phyloP scores from a whole-genome alignment of 2,797 vertebrate genomes.

The Melanotaenia boesemani region DNA sequence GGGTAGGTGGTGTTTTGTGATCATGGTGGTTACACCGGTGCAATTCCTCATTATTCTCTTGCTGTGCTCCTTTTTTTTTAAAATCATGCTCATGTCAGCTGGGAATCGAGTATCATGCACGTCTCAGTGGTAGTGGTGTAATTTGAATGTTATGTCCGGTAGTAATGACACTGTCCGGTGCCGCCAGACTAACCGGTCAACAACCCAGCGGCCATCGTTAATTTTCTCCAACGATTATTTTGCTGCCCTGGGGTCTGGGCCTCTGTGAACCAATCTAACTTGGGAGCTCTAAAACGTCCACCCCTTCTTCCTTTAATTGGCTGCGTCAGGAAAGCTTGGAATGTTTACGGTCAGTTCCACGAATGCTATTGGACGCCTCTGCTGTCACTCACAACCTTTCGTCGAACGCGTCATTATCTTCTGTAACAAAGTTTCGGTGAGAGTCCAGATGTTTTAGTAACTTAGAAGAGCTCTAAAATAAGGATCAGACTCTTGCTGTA shows the following conservation, averaged over 20 bases:
- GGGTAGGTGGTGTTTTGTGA: conserved; percentile 85
- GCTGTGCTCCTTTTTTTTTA: conserved; percentile 48
- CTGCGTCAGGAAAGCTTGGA: conserved; percentile 49
- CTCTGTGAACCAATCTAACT: conserved; percentile 77
- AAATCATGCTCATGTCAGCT: conserved; percentile 58
- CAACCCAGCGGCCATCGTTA: conserved; percentile 40
- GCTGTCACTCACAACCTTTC: conserved; percentile 65
- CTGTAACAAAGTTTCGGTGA: conserved; percentile 83
- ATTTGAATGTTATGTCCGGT: not conserved
- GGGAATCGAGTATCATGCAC: conserved; percentile 18
- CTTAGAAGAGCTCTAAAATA: conserved; percentile 38
- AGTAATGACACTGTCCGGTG: conserved; percentile 5
- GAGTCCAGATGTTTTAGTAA: conserved; percentile 75
- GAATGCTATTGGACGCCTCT: conserved; percentile 70
- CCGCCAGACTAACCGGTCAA: conserved; percentile 14
- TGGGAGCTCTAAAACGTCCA: conserved; percentile 54
- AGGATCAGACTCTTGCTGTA: accelerated
- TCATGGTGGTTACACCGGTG: conserved; percentile 63
- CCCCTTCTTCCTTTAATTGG: conserved; percentile 72
- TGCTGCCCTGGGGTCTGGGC: conserved; percentile 80
- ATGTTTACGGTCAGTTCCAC: conserved; percentile 66
- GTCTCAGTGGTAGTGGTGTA: conserved; percentile 4
- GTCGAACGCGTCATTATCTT: conserved; percentile 69
- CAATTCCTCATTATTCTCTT: conserved; percentile 56
- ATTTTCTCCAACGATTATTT: conserved; percentile 72